These are phyloP conservation scores for Drosophila phalerata DNA, from an alignment of 2,888 invertebrate genomes.

Conservation along the genomic window DNA sequence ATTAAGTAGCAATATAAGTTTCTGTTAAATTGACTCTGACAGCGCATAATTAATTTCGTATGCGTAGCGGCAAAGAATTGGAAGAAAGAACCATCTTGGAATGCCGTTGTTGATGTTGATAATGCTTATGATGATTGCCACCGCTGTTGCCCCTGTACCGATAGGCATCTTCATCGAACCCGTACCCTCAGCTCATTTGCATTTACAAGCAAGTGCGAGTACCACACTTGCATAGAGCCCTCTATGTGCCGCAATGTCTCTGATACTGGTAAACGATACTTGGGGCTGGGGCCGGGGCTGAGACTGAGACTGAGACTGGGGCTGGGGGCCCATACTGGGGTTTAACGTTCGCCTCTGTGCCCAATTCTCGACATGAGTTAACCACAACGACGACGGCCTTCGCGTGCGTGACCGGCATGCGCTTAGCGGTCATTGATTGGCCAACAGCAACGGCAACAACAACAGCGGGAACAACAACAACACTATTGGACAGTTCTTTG, in stretches of 20 bases:
- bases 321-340: slow-evolving; percentile 27
- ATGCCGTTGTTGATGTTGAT: slow-evolving; percentile 67
- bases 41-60: slow-evolving; percentile 79
- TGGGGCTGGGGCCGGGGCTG: slow-evolving; percentile 1
- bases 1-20: slow-evolving; percentile 78
- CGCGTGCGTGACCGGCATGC: slow-evolving; percentile 82
- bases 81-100: slow-evolving; percentile 66
- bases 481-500: slow-evolving; percentile 62
- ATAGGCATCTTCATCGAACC: slow-evolving; percentile 55
- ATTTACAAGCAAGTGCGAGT: slow-evolving; percentile 48
- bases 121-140: slow-evolving; percentile 67
- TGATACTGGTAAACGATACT: slow-evolving; percentile 16
- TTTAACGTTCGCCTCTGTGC: slow-evolving; percentile 70
- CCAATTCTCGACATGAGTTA: slow-evolving; percentile 61
- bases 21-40: slow-evolving; percentile 76
- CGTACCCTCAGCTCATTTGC: slow-evolving; percentile 49
- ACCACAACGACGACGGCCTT: slow-evolving; percentile 76
- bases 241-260: slow-evolving; percentile 43
- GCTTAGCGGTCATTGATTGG: slow-evolving; percentile 79
- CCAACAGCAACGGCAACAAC: slow-evolving; percentile 30
- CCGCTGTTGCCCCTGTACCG: slow-evolving; percentile 31
- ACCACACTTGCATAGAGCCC: slow-evolving; percentile 34
- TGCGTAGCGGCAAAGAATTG: slow-evolving; percentile 66
- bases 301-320: neutral
- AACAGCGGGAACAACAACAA: slow-evolving; percentile 6